A percentile compares a stretch with the other conserved stretches of the same genome.
Evolutionary conservation across 1,140 invertebrate species (phyloP).

Genomic region (Drosophila pandora): DNA sequence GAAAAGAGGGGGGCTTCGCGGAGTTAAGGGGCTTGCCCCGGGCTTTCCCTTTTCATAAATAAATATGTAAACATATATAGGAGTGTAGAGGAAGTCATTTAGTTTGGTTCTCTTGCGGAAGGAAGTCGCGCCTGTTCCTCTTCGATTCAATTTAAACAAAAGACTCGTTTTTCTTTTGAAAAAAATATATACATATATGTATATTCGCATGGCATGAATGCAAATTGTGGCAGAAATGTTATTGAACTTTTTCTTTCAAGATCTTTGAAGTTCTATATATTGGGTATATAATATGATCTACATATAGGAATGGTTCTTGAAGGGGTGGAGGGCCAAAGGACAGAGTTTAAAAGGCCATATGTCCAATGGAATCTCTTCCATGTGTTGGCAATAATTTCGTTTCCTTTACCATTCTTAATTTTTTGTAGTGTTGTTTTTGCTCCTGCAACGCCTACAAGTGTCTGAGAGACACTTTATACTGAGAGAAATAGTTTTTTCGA

Average conservation of each 20-base stretch:
- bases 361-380: constrained; percentile 51
- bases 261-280: not conserved
- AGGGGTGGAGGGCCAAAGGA: not conserved
- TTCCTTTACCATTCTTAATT: constrained; percentile 8
- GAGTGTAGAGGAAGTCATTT: constrained; percentile 41
- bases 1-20: not conserved
- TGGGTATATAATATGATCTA: constrained; percentile 1
- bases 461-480: constrained; percentile 18
- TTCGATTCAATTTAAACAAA: constrained; percentile 27
- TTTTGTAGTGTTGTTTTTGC: constrained; percentile 11
- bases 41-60: constrained; percentile 30
- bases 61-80: not conserved
- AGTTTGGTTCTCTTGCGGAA: constrained; percentile 40
- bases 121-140: constrained; percentile 61
- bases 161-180: not conserved
- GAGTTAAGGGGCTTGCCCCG: constrained; percentile 13
- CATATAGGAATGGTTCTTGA: not conserved
- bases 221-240: constrained; percentile 65
- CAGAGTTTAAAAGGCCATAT: not conserved
- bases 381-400: constrained; percentile 66
- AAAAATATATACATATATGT: not conserved
- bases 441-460: constrained; percentile 39
- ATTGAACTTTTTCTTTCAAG: constrained; percentile 51
- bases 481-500: not conserved
- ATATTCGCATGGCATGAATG: constrained; percentile 30